Evolutionary conservation across 2,797 vertebrate species (phyloP).

Genomic region (Spinibarbus caldwelli): DNA sequence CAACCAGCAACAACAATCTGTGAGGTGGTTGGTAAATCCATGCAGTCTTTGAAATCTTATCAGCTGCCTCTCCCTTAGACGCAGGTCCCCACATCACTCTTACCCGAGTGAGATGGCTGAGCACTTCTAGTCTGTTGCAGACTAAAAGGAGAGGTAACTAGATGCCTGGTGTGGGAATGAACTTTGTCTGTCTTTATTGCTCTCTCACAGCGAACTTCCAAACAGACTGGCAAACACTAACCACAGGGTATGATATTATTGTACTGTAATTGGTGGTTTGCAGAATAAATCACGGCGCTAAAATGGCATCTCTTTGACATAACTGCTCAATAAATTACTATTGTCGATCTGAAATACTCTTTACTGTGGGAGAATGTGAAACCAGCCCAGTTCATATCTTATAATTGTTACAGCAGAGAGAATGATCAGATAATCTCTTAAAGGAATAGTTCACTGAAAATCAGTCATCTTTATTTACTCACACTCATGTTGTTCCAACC

Average conservation of each 20-base stretch:
- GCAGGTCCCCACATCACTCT: slow-evolving; percentile 74
- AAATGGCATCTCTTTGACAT: slow-evolving; percentile 18
- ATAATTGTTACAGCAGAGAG: background rate
- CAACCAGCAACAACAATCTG: background rate
- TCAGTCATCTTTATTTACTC: background rate
- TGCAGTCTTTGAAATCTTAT: slow-evolving; percentile 42
- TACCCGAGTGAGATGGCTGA: slow-evolving; percentile 72
- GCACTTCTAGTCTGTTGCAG: slow-evolving; percentile 82
- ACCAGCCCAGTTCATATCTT: background rate
- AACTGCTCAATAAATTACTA: slow-evolving; percentile 15
- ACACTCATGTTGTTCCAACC: background rate
- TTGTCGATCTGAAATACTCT: background rate
- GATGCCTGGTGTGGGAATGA: slow-evolving; percentile 59
- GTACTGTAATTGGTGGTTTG: slow-evolving; percentile 25
- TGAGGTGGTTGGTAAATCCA: background rate
- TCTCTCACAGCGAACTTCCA: slow-evolving; percentile 1
- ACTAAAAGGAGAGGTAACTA: slow-evolving; percentile 80
- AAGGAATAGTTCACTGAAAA: background rate
- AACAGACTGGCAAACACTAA: slow-evolving; percentile 24
- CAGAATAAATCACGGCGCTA: background rate
- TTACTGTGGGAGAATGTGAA: background rate
- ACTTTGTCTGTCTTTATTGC: slow-evolving; percentile 39
- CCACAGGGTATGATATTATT: slow-evolving; percentile 1
- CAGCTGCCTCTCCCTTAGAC: slow-evolving; percentile 75
- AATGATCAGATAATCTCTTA: background rate